These are phyloP conservation scores for Argya squamiceps DNA, from an alignment of 2,797 vertebrate genomes.

Conservation along the genomic window DNA sequence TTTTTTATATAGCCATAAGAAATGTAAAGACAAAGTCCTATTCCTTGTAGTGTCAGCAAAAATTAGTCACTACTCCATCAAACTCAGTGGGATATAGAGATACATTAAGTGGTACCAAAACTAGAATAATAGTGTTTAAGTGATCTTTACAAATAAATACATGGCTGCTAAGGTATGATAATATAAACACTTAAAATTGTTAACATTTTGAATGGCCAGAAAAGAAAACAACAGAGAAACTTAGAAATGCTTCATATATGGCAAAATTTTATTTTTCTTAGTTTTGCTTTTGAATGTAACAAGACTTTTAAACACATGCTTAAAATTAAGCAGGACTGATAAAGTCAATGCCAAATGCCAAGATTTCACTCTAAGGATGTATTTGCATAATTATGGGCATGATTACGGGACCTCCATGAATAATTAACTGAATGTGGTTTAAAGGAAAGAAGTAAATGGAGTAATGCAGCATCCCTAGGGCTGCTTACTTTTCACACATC, in stretches of 20 bases:
- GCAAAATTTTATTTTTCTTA: constrained; percentile 3
- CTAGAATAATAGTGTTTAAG: not conserved
- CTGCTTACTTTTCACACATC: constrained; percentile 43
- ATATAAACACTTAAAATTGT: not conserved
- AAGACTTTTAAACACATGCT: constrained; percentile 22
- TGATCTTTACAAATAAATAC: not conserved
- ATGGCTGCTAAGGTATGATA: not conserved
- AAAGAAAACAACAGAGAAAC: constrained; percentile 13
- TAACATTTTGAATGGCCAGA: not conserved
- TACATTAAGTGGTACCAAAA: not conserved
- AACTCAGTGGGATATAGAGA: not conserved
- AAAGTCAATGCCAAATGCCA: not conserved
- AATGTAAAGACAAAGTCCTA: not conserved
- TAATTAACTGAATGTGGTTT: not conserved
- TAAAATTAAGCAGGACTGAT: constrained; percentile 39
- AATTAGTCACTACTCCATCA: not conserved
- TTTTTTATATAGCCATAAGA: not conserved
- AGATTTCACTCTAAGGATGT: not conserved
- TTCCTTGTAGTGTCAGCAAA: not conserved
- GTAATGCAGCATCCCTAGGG: not conserved
- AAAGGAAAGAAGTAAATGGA: not conserved
- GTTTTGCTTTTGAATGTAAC: constrained; percentile 12
- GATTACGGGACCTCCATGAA: not conserved
- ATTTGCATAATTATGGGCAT: constrained; percentile 30
- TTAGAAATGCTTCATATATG: not conserved